A percentile compares a stretch with the other conserved stretches of the same genome.
Evolutionary conservation across 2,888 invertebrate species (phyloP).

Genomic region (Baccha elongata): DNA sequence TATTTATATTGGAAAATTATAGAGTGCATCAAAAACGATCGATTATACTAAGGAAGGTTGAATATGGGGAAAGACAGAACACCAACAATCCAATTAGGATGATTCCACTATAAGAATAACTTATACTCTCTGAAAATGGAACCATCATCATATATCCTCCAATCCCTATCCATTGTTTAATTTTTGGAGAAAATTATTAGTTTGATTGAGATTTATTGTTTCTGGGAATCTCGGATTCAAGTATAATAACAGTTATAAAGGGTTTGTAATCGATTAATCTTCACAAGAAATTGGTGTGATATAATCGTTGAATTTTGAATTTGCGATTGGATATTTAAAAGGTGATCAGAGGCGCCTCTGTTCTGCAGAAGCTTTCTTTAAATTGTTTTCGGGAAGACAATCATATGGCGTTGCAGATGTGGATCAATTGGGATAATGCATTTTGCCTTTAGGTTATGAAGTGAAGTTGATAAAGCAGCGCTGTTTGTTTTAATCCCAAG

Average conservation of each 20-base stretch:
- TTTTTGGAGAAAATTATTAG: constrained; percentile 59
- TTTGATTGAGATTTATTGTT: constrained; percentile 72
- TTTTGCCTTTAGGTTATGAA: no score
- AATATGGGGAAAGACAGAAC: constrained; percentile 12
- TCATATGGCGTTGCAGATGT: not conserved
- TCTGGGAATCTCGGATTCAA: constrained; percentile 49
- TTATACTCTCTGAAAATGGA: constrained; percentile 40
- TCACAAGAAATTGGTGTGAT: constrained; percentile 34
- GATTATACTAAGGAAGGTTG: constrained; percentile 33
- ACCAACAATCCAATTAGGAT: constrained; percentile 72
- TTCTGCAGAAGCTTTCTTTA: constrained; percentile 46
- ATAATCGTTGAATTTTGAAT: constrained; percentile 23
- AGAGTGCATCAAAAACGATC: constrained; percentile 70
- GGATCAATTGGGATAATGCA: not conserved
- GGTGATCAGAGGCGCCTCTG: constrained; percentile 56
- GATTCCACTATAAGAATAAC: constrained; percentile 65
- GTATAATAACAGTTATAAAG: constrained; percentile 53
- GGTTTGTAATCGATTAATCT: constrained; percentile 28
- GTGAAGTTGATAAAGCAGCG: no score
- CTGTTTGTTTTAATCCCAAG: no score
- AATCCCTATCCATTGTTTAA: constrained; percentile 18
- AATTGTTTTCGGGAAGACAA: not conserved
- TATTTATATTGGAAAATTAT: constrained; percentile 74
- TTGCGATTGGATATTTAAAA: constrained; percentile 33
- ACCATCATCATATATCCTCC: constrained; percentile 28